These are phyloP conservation scores for Dilophus febrilis DNA, from an alignment of 2,888 invertebrate species.

Conservation along the genomic window DNA sequence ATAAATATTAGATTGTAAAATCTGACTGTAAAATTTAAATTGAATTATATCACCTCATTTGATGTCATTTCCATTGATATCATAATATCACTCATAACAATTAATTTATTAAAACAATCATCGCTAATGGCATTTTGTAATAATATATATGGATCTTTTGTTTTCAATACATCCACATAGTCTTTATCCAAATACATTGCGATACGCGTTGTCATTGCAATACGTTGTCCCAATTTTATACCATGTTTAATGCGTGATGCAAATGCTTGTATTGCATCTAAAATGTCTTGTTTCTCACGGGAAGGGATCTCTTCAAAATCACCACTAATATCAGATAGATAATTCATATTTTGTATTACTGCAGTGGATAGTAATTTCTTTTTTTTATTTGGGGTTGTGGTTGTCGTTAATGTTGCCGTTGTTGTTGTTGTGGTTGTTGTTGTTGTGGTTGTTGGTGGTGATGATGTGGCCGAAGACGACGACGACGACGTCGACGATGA, in stretches of 20 bases:
- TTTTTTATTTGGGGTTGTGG: too few species aligned
- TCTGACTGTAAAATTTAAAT: too few species aligned
- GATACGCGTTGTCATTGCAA: slow-evolving; percentile 38
- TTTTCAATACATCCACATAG: slow-evolving; percentile 35
- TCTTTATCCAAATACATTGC: slow-evolving; percentile 38
- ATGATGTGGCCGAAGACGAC: background rate
- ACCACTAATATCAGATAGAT: slow-evolving; percentile 16
- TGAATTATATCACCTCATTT: slow-evolving; percentile 22
- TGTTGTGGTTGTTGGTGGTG: slow-evolving; percentile 5
- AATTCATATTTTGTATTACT: too few species aligned
- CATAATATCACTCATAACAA: slow-evolving; percentile 42
- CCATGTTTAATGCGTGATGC: slow-evolving; percentile 36
- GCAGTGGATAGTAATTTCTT: too few species aligned
- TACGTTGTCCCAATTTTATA: slow-evolving; percentile 33
- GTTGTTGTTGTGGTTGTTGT: too few species aligned
- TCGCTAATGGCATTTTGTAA: slow-evolving; percentile 35
- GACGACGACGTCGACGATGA: background rate
- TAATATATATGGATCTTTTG: slow-evolving; percentile 33
- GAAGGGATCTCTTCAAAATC: slow-evolving; percentile 28
- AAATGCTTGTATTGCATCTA: slow-evolving; percentile 26
- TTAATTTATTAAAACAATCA: slow-evolving; percentile 36
- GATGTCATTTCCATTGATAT: slow-evolving; percentile 36
- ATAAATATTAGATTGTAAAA: background rate
- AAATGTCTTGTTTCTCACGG: slow-evolving; percentile 25
- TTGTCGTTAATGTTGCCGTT: too few species aligned